Evolutionary conservation across 2,113 vertebrate species (phyloP).

Genomic region (Nesogale talazaci): DNA sequence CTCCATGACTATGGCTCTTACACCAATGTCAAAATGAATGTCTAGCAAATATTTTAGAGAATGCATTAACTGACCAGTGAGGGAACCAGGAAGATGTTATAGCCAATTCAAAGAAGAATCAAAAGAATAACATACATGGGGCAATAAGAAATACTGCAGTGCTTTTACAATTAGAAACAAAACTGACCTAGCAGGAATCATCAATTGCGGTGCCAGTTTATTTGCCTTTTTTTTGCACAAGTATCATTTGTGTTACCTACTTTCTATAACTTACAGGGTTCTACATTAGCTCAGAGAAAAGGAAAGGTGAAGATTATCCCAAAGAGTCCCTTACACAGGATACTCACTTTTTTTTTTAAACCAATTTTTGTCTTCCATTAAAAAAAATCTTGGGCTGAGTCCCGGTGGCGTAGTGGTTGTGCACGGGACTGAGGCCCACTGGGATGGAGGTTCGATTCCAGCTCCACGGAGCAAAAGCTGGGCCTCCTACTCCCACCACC

Average conservation of each 20-base stretch:
- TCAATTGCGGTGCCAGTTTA: conserved; percentile 18
- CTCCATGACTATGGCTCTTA: not conserved
- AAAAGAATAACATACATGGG: not conserved
- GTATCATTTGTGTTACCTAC: conserved; percentile 20
- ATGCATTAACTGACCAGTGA: conserved; percentile 39
- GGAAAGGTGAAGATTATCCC: not conserved
- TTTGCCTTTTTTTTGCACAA: conserved; percentile 42
- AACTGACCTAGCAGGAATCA: conserved; percentile 5
- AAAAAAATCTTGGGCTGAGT: too few relatives aligned
- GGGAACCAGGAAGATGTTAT: not conserved
- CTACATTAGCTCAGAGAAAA: not conserved
- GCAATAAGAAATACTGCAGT: conserved; percentile 1
- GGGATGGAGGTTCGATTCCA: too few relatives aligned
- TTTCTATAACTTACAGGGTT: conserved; percentile 29
- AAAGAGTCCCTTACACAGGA: not conserved
- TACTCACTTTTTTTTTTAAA: not conserved
- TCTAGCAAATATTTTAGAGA: conserved; percentile 48
- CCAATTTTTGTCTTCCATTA: not conserved
- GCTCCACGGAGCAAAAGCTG: too few relatives aligned
- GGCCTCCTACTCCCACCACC: too few relatives aligned
- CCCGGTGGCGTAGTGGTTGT: too few relatives aligned
- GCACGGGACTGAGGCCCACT: too few relatives aligned
- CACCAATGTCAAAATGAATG: conserved; percentile 29
- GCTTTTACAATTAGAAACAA: conserved; percentile 40
- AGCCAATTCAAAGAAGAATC: conserved; percentile 31